These are phyloP conservation scores for Schizopygopsis pylzovi DNA, from an alignment of 2,797 vertebrate genomes.

Conservation along the genomic window DNA sequence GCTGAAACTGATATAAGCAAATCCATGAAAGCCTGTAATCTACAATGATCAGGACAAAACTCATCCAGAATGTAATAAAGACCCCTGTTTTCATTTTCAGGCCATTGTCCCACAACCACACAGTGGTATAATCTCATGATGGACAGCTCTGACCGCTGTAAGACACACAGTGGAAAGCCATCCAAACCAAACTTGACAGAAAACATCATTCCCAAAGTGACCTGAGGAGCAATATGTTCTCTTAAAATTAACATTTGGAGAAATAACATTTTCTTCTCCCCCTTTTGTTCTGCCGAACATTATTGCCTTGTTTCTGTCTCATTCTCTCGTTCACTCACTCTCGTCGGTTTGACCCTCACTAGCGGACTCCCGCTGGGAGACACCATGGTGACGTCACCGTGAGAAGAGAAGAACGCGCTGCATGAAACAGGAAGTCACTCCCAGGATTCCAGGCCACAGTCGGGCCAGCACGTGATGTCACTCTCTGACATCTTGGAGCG, in stretches of 20 bases:
- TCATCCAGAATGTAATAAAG: slow-evolving; percentile 41
- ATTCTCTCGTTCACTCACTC: slow-evolving; percentile 24
- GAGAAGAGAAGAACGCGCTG: slow-evolving; percentile 70
- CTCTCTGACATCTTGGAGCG: slow-evolving; percentile 59
- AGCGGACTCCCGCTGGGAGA: slow-evolving; percentile 59
- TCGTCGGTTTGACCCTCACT: slow-evolving; percentile 56
- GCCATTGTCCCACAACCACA: slow-evolving; percentile 52
- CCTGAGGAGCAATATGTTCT: slow-evolving; percentile 53
- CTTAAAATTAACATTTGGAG: slow-evolving; percentile 57
- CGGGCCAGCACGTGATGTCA: slow-evolving; percentile 61
- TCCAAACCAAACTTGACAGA: slow-evolving; percentile 59
- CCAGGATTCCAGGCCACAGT: slow-evolving; percentile 65
- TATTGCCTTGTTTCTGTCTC: slow-evolving; percentile 41
- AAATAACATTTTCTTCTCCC: slow-evolving; percentile 49
- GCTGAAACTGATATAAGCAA: neutral
- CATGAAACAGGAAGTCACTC: slow-evolving; percentile 71
- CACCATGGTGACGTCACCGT: slow-evolving; percentile 69
- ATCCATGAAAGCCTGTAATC: neutral
- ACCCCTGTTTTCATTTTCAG: slow-evolving; percentile 50
- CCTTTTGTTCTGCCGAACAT: slow-evolving; percentile 29
- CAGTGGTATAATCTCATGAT: slow-evolving; percentile 55
- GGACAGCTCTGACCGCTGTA: slow-evolving; percentile 51
- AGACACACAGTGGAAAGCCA: slow-evolving; percentile 51
- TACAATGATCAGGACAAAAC: neutral
- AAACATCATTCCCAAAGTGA: slow-evolving; percentile 53